Conservation (phyloP, 92 coral and sea anemone species). For the Porites divaricata region DNA sequence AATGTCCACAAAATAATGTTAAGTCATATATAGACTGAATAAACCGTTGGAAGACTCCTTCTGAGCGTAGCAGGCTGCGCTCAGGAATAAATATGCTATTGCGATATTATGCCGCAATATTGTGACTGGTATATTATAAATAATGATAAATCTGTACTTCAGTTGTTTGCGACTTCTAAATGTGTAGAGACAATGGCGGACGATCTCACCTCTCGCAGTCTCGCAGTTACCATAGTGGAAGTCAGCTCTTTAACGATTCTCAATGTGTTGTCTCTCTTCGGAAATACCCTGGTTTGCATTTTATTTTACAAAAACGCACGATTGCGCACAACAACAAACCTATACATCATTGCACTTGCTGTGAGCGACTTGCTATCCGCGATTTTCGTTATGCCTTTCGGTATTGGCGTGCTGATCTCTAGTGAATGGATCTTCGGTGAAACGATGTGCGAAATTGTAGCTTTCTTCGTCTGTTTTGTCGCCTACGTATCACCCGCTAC, state of each 20-base stretch:
- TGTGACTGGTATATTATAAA: no score
- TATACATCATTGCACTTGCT: constrained; percentile 15
- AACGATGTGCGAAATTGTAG: background rate
- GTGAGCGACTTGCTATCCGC: background rate
- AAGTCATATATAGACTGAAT: no score
- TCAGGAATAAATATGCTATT: no score
- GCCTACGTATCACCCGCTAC: constrained; percentile 4
- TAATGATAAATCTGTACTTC: no score
- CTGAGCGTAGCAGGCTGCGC: no score
- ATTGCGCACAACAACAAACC: constrained; percentile 21
- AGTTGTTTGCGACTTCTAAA: background rate
- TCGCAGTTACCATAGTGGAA: background rate
- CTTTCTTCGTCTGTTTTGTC: background rate
- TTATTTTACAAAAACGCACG: background rate
- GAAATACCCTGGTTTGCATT: constrained; percentile 11
- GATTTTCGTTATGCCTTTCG: constrained; percentile 1
- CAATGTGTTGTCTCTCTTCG: background rate
- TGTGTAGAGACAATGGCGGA: background rate
- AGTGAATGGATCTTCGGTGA: background rate
- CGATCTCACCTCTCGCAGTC: background rate
- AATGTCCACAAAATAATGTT: no score
- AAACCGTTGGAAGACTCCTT: no score
- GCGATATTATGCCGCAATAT: no score
- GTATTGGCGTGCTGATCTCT: background rate
- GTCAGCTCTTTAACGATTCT: background rate